A percentile compares a stretch with the other conserved stretches of the same genome.
These are phyloP conservation scores for Drosophila algonquin DNA, from an alignment of 2,888 invertebrate genomes.

Conservation along the genomic window DNA sequence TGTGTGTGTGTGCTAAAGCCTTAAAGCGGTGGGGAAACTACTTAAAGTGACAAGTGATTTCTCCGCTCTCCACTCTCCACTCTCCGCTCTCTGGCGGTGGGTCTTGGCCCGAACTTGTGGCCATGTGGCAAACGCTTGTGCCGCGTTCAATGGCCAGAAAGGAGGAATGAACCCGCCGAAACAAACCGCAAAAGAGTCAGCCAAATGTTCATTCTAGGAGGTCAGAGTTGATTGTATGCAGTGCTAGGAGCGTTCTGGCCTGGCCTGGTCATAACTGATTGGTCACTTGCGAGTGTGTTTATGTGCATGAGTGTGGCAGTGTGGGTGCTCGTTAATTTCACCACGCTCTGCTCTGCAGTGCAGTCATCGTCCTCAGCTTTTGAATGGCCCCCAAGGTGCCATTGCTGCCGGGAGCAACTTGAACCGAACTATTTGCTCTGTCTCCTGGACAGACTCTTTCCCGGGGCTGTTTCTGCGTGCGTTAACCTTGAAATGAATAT, in stretches of 20 bases:
- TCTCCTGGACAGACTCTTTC: constrained; percentile 1
- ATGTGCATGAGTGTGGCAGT: constrained; percentile 9
- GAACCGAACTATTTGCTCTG: constrained; percentile 39
- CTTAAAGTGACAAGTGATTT: constrained; percentile 25
- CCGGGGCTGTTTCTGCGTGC: constrained; percentile 40
- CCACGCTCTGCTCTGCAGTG: constrained; percentile 22
- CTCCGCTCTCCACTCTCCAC: neutral
- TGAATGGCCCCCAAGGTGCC: constrained; percentile 43
- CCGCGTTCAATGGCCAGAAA: constrained; percentile 66
- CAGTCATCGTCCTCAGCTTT: constrained; percentile 55
- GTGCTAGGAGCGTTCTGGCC: constrained; percentile 45
- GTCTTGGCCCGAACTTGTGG: constrained; percentile 31
- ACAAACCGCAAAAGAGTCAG: constrained; percentile 37
- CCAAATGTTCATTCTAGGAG: constrained; percentile 56
- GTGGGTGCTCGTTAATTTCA: constrained; percentile 52
- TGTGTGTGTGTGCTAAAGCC: constrained; percentile 20
- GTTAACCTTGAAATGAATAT: constrained; percentile 76
- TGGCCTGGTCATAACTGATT: constrained; percentile 65
- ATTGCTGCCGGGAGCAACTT: constrained; percentile 40
- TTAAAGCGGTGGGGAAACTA: constrained; percentile 15
- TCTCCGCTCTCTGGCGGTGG: neutral
- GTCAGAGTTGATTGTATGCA: constrained; percentile 77
- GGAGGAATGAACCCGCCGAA: constrained; percentile 60
- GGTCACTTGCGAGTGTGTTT: constrained; percentile 51
- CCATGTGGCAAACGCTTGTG: constrained; percentile 56